Conservation (phyloP, 1,140 invertebrate species). For the Aphelinus atriplicis region DNA sequence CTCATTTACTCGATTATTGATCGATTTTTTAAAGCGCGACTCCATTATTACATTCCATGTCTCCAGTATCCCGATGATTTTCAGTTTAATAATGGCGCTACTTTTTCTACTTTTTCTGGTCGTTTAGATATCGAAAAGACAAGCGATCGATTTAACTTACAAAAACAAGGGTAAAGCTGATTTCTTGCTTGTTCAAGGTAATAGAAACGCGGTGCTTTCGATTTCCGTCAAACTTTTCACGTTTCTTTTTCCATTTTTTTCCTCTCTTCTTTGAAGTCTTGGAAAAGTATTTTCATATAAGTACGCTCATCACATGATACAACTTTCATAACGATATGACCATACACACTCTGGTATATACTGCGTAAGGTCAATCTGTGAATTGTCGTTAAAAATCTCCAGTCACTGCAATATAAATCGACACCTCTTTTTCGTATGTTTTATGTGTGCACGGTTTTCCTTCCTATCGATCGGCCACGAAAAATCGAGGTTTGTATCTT, state of each 20-base stretch:
- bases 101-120: background rate
- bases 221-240: background rate
- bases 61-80: too few relatives aligned
- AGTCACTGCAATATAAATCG: constrained; percentile 2
- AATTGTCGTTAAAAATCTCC: background rate
- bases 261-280: too few relatives aligned
- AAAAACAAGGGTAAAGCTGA: background rate
- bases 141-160: constrained; percentile 3
- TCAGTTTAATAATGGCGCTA: too few relatives aligned
- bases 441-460: constrained; percentile 24
- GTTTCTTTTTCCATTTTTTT: too few relatives aligned
- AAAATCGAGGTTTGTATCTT: constrained; percentile 32
- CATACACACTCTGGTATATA: too few relatives aligned
- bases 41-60: too few relatives aligned
- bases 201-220: constrained; percentile 1
- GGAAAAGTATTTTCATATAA: too few relatives aligned
- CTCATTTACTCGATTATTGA: too few relatives aligned
- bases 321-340: too few relatives aligned
- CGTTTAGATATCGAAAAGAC: background rate
- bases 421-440: constrained; percentile 18
- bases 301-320: too few relatives aligned
- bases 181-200: constrained; percentile 2
- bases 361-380: too few relatives aligned
- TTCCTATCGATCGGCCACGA: constrained; percentile 8
- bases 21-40: too few relatives aligned